phyloP scores from a whole-genome alignment of 2,888 invertebrate species.

The Osmoderma eremita region DNA sequence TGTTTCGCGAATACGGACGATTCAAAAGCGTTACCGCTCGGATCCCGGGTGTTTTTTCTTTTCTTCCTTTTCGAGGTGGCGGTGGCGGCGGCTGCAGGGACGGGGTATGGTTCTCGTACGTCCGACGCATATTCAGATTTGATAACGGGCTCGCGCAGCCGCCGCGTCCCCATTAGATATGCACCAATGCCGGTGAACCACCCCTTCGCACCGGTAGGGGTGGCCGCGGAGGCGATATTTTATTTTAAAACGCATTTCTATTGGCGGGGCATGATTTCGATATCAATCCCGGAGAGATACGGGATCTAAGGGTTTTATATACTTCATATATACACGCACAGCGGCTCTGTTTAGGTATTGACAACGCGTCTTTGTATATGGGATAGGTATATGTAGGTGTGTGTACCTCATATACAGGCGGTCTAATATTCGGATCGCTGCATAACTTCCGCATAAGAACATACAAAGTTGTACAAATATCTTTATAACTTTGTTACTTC shows the following conservation, averaged over 20 bases:
- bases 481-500: too few species aligned
- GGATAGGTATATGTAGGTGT: background rate
- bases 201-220: slow-evolving; percentile 44
- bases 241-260: slow-evolving; percentile 62
- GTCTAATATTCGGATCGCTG: too few species aligned
- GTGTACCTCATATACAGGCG: background rate
- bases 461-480: too few species aligned
- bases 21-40: slow-evolving; percentile 4
- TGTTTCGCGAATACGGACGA: slow-evolving; percentile 11
- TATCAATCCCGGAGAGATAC: slow-evolving; percentile 39
- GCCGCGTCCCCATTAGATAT: slow-evolving; percentile 64
- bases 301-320: slow-evolving; percentile 30
- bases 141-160: slow-evolving; percentile 59
- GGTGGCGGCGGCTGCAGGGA: slow-evolving; percentile 12
- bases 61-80: background rate
- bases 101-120: slow-evolving; percentile 3
- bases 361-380: background rate
- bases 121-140: slow-evolving; percentile 61
- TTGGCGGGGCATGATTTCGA: slow-evolving; percentile 57
- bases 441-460: too few species aligned
- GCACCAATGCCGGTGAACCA: slow-evolving; percentile 59
- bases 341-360: background rate
- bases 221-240: slow-evolving; percentile 50
- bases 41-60: too few species aligned
- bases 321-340: background rate